phyloP scores from a whole-genome alignment of 2,888 invertebrate species.

The Marasmarcha lunaedactyla region DNA sequence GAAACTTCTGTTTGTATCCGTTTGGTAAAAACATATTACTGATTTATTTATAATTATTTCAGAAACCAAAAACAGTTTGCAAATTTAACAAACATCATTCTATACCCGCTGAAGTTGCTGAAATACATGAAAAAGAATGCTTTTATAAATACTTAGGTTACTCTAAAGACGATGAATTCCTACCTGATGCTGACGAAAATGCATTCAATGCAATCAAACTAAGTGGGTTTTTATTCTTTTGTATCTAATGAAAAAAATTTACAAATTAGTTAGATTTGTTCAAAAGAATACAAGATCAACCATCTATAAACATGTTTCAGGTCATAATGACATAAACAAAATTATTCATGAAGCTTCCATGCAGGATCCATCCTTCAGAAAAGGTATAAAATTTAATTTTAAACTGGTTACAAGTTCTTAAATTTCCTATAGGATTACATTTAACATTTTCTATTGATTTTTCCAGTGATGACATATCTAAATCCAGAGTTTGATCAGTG shows the following conservation, averaged over 20 bases:
- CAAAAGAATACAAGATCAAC: too few relatives aligned
- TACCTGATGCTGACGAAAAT: constrained; percentile 36
- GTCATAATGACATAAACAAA: constrained; percentile 31
- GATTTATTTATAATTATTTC: too few relatives aligned
- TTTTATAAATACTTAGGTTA: constrained; percentile 33
- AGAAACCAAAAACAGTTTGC: constrained; percentile 31
- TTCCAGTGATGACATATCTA: not conserved
- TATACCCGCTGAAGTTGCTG: constrained; percentile 24
- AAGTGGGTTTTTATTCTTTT: too few relatives aligned
- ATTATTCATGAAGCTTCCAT: constrained; percentile 35
- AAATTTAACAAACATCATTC: constrained; percentile 33
- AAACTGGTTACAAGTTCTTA: too few relatives aligned
- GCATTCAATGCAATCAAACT: constrained; percentile 35
- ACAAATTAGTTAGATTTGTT: too few relatives aligned
- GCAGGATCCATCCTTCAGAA: constrained; percentile 32
- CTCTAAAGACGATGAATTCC: constrained; percentile 23
- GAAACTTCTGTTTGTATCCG: too few relatives aligned
- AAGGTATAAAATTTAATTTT: constrained; percentile 38
- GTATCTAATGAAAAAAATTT: too few relatives aligned
- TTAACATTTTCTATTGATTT: constrained; percentile 18
- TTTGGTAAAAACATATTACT: too few relatives aligned
- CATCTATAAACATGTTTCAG: too few relatives aligned
- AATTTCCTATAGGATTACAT: too few relatives aligned
- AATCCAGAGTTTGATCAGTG: too few relatives aligned
- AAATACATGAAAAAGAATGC: constrained; percentile 35